Conservation (phyloP, 2,888 invertebrate genomes). For the Tenthredo amoena region DNA sequence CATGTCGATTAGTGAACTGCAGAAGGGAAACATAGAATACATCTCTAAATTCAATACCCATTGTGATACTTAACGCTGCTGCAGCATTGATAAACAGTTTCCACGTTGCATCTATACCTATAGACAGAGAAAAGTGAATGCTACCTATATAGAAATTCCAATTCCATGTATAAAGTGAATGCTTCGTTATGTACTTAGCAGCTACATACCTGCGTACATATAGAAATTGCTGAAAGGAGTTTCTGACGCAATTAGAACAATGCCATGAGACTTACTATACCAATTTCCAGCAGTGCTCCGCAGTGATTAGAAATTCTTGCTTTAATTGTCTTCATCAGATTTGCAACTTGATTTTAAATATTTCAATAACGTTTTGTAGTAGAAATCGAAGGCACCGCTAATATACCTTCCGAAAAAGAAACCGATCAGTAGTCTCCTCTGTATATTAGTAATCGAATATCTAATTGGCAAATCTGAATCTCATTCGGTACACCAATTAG, state of each 20-base stretch:
- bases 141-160: background rate
- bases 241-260: too few relatives aligned
- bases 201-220: too few relatives aligned
- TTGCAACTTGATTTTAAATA: too few relatives aligned
- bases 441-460: background rate
- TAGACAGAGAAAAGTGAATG: background rate
- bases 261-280: too few relatives aligned
- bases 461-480: background rate
- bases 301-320: too few relatives aligned
- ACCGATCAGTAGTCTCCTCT: background rate
- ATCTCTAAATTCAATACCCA: background rate
- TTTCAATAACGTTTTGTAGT: too few relatives aligned
- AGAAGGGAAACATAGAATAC: background rate
- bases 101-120: background rate
- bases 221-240: too few relatives aligned
- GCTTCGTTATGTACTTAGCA: background rate
- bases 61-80: background rate
- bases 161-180: background rate
- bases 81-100: background rate
- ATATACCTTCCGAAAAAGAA: background rate
- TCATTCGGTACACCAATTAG: background rate
- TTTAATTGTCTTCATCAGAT: too few relatives aligned
- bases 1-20: constrained; percentile 1
- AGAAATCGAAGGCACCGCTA: background rate
- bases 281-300: too few relatives aligned